These are phyloP conservation scores for Anoplolepis gracilipes DNA, from an alignment of 1,140 invertebrate species.

Conservation along the genomic window DNA sequence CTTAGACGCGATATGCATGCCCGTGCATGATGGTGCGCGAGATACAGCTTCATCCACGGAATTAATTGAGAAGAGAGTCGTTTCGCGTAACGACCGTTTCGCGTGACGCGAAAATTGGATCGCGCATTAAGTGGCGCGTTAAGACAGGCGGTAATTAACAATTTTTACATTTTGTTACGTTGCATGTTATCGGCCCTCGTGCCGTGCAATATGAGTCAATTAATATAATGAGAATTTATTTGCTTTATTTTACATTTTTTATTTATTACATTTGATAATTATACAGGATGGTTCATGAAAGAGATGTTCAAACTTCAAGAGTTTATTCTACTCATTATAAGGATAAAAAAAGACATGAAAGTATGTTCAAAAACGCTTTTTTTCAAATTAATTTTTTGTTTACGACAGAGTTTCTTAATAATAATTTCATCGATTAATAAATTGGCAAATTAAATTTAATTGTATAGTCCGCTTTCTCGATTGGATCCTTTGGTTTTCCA, in stretches of 20 bases:
- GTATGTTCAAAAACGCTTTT: too few relatives aligned
- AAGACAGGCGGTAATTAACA: slow-evolving; percentile 3
- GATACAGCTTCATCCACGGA: slow-evolving; percentile 4
- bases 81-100: slow-evolving; percentile 27
- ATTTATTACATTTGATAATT: background rate
- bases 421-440: too few relatives aligned
- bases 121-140: slow-evolving; percentile 2
- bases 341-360: too few relatives aligned
- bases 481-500: too few relatives aligned
- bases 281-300: background rate
- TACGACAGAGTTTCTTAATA: too few relatives aligned
- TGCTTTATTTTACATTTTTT: background rate
- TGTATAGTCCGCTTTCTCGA: too few relatives aligned
- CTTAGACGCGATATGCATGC: background rate
- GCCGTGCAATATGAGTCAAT: background rate
- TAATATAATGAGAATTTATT: background rate
- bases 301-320: background rate
- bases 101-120: slow-evolving; percentile 44
- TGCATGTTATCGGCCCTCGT: background rate
- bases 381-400: too few relatives aligned
- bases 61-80: slow-evolving; percentile 26
- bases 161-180: slow-evolving; percentile 25
- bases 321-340: too few relatives aligned
- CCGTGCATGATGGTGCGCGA: background rate
- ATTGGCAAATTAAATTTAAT: too few relatives aligned